Base-by-base conservation (phyloP, 2,888 invertebrate species). In the Chorisops tibialis region DNA sequence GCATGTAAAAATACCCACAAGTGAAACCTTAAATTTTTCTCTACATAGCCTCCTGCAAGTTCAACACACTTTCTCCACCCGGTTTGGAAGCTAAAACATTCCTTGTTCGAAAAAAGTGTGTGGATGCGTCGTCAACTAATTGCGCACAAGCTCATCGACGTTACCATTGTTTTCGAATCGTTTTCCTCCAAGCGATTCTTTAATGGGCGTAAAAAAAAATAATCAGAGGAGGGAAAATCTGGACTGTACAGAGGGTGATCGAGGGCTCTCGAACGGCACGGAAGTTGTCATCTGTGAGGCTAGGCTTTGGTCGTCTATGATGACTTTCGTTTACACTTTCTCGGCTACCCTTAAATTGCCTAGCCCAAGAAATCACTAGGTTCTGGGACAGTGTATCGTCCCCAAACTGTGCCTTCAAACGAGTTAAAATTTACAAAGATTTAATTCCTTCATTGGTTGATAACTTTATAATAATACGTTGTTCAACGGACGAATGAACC, bases 311-410 rank as follows among this genome's bases (percentile, higher is more conserved):
- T 9, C 30, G 6, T 24, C 12, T 4, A 47, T 21, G n/a, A n/a
- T 47, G 47, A 19, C 47, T 47, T 47, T 47, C 41, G 41, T 41
- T 47, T 47, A 18, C 47, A 18, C n/a, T 18, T 41, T n/a, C 19
- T 47, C 16, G 16, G 9, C 47, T 7, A 47, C 16, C 7, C 6
- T 6, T 18, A 47, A 9, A 47, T n/a, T n/a, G n/a, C n/a, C 47
- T 18, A 4, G 47, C 16, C 6, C 21, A 18, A 9, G 16, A 18
- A n/a, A 47, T n/a, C n/a, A n/a, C n/a, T n/a, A n/a, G n/a, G n/a
- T n/a, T n/a, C n/a, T n/a, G n/a, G n/a, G n/a, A n/a, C 19, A 47
- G 14, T 16, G 19, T 47, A 18, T 14, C 7, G 47, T 3, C 47
- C 43, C 14, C 19, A 47, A 47, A 47, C 47, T 47, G 47, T 2